Conservation (phyloP, 2,797 vertebrate species). For the Thripadectes ignobilis region DNA sequence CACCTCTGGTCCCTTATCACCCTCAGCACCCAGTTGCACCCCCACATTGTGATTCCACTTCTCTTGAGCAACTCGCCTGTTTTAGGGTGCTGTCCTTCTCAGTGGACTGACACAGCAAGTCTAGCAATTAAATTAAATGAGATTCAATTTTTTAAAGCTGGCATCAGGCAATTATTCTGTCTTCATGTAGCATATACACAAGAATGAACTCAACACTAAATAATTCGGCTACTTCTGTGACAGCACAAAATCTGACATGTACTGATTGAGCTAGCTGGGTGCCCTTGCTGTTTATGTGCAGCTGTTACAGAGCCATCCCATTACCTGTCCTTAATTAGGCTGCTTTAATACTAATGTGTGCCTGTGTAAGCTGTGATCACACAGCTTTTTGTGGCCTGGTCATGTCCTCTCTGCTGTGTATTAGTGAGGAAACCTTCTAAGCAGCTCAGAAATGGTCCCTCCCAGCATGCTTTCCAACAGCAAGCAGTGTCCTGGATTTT, state of each 20-base stretch:
- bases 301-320: neutral
- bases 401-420: neutral
- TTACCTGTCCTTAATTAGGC: neutral
- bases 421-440: neutral
- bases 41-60: neutral
- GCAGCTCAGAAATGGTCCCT: neutral
- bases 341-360: neutral
- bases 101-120: neutral
- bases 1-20: neutral
- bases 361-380: neutral
- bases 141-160: neutral
- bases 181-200: neutral
- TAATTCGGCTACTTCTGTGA: neutral
- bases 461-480: neutral
- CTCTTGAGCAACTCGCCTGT: neutral
- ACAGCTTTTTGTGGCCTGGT: neutral
- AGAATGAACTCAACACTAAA: neutral
- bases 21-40: neutral
- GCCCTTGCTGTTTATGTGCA: neutral
- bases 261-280: neutral
- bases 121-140: neutral
- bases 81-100: neutral
- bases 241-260: neutral
- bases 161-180: neutral
- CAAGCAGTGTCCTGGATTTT: neutral